Conservation (phyloP, 35 echinoderm and acorn worm genomes). For the Nesometra sesokonis region DNA sequence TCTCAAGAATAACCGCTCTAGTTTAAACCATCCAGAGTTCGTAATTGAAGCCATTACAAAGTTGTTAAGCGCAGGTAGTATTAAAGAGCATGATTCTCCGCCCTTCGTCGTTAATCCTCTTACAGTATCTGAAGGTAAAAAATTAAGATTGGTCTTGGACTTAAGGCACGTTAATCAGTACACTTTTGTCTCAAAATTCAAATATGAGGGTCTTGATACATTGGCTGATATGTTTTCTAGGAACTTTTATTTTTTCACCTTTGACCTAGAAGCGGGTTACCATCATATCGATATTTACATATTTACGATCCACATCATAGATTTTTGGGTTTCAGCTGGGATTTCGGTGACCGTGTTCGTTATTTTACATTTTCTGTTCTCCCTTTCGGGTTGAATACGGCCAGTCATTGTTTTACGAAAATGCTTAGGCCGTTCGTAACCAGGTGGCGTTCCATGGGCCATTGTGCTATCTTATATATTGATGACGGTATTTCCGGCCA, state of each 20-base stretch:
- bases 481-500: slow-evolving; percentile 7
- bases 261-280: neutral
- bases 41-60: slow-evolving; percentile 14
- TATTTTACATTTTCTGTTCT: slow-evolving; percentile 26
- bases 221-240: neutral
- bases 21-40: neutral
- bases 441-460: slow-evolving; percentile 20
- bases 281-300: slow-evolving; percentile 14
- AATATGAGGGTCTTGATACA: neutral
- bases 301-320: slow-evolving; percentile 7
- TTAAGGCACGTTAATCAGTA: slow-evolving; percentile 8
- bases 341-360: slow-evolving; percentile 3
- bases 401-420: slow-evolving; percentile 34
- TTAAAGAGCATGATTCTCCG: slow-evolving; percentile 8
- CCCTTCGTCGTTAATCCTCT: slow-evolving; percentile 9
- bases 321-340: slow-evolving; percentile 19
- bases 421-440: slow-evolving; percentile 24
- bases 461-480: slow-evolving; percentile 5
- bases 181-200: neutral
- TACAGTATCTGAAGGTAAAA: slow-evolving; percentile 16
- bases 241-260: slow-evolving; percentile 5
- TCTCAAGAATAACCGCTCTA: slow-evolving; percentile 1
- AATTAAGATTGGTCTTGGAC: slow-evolving; percentile 10
- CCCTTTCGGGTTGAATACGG: slow-evolving; percentile 21
- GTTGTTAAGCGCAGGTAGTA: neutral